A percentile compares a stretch with the other conserved stretches of the same genome.
Evolutionary conservation across 2,888 invertebrate species (phyloP).

Genomic region (Clostera curtula): DNA sequence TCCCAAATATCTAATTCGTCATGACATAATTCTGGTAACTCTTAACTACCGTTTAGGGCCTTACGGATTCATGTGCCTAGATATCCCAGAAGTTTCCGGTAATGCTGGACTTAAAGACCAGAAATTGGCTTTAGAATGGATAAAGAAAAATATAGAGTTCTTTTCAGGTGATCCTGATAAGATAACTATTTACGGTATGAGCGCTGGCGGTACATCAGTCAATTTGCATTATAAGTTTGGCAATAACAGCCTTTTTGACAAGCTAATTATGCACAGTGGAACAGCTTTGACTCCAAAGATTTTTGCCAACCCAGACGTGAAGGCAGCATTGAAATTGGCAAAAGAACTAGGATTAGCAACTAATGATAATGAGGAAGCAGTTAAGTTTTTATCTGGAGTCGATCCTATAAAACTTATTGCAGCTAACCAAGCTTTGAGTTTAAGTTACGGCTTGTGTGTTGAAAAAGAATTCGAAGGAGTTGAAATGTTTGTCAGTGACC

Average conservation of each 20-base stretch:
- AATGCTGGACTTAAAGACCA: conserved; percentile 28
- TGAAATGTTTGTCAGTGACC: no score
- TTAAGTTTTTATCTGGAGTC: no score
- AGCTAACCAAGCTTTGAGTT: no score
- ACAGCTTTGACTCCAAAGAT: no score
- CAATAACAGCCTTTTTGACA: conserved; percentile 18
- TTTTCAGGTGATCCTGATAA: conserved; percentile 23
- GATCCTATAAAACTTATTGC: no score
- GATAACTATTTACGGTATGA: conserved; percentile 25
- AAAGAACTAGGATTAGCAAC: no score
- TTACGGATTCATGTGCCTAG: conserved; percentile 26
- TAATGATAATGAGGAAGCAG: no score
- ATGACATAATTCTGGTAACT: conserved; percentile 21
- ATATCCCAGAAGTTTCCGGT: conserved; percentile 18
- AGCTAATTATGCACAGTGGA: conserved; percentile 13
- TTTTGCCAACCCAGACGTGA: no score
- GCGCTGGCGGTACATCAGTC: conserved; percentile 22
- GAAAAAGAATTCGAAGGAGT: no score
- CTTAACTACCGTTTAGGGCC: conserved; percentile 22
- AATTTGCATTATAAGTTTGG: conserved; percentile 20
- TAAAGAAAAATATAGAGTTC: conserved; percentile 21
- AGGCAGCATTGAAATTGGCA: no score
- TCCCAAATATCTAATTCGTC: conserved; percentile 12
- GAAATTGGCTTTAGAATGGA: conserved; percentile 20
- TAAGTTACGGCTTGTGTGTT: no score